A percentile compares a stretch with the other conserved stretches of the same genome.
Conservation (phyloP, 2,888 invertebrate species). For the Tipula vernalis region DNA sequence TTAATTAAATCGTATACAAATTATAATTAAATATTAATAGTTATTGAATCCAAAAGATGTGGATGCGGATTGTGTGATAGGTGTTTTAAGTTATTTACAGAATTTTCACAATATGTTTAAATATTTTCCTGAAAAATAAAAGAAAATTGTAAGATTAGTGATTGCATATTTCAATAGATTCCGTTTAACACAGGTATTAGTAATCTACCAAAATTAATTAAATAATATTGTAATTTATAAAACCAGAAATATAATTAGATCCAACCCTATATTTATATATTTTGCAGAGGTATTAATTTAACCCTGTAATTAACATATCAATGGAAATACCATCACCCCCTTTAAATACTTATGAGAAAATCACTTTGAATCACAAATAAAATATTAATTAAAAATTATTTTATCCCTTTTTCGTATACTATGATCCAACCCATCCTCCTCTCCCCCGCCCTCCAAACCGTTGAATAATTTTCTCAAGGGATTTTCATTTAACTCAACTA, state of each 20-base stretch:
- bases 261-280: background rate
- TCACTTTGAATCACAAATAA: background rate
- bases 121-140: background rate
- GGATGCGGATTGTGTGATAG: background rate
- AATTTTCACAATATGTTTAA: background rate
- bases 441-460: background rate
- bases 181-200: background rate
- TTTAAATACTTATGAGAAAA: background rate
- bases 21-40: background rate
- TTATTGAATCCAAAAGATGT: background rate
- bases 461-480: background rate
- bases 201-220: background rate
- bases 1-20: background rate
- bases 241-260: background rate
- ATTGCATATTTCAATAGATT: background rate
- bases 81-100: background rate
- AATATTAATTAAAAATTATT: background rate
- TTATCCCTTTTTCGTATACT: background rate
- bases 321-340: background rate
- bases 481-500: constrained; percentile 5
- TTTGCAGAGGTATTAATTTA: background rate
- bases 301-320: background rate
- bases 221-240: background rate
- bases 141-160: background rate
- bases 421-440: background rate